Evolutionary conservation across 1,140 invertebrate species (phyloP), one percentile per base, ranked within the genome.

Genomic region (Brachionus sp.): DNA sequence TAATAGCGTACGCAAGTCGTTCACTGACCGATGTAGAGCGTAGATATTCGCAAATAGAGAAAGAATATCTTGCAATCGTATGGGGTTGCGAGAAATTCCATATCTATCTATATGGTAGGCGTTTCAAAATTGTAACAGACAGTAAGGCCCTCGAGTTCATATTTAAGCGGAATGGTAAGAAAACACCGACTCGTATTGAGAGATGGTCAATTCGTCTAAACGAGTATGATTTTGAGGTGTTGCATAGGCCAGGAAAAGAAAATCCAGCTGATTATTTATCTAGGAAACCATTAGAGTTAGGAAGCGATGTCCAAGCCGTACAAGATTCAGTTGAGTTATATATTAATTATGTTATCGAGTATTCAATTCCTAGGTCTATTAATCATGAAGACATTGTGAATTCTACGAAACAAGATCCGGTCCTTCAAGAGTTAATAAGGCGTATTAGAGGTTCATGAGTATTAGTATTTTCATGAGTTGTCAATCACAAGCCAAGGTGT

Each of bases 81-180:
- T 85, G 66, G 84, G 84, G 73, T 37, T 85, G 82, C 75, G 84
- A 85, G 62, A 85, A 84, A 37, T 85, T 85, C 73, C 73, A 68
- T 25, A 37, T 84, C 3, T 85, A 85, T 46, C 75, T 85, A 9
- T 84, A 77, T 29, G 82, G 84, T 13, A 73, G 57, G 13, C 37
- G 66, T 75, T 85, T 85, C 46, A 77, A 23, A 13, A 85, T 85
- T 25, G 37, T 50, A 37, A 85, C 82, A 7, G 84, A 84, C 57
- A 84, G 85, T 39, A 82, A 84, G 80, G 53, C 82, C 37, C 25
- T 77, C 16, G 35, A 37, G 19, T 29, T 19, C n/a, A 84, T 84
- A 35, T 73, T 73, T 12, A 73, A 73, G 19, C 68, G 68, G 87
- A 87, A 64, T 62, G 85, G 6, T 80, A 78, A 1, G 86, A 87